Conservation (phyloP, 2,113 vertebrate genomes). For the Hippolais icterina region DNA sequence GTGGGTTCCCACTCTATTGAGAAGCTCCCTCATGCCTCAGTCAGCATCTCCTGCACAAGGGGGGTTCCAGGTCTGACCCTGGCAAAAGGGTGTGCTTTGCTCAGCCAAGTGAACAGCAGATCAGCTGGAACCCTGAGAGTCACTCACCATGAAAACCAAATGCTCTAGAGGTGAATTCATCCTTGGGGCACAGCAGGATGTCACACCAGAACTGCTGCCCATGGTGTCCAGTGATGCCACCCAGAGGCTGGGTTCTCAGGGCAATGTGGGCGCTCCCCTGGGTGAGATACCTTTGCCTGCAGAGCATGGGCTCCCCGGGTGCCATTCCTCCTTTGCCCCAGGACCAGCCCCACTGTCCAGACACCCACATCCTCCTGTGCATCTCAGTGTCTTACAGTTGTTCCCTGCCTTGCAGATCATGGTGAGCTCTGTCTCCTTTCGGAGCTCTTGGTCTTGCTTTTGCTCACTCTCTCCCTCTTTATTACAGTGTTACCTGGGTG, state of each 20-base stretch:
- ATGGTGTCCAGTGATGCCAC: rapidly evolving
- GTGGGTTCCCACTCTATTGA: rapidly evolving
- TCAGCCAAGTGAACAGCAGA: background rate
- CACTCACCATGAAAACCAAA: background rate
- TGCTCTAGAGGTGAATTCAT: background rate
- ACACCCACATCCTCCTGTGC: background rate
- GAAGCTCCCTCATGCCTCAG: background rate
- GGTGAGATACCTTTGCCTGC: background rate
- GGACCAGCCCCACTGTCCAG: rapidly evolving
- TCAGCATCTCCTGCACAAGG: background rate
- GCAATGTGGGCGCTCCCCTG: background rate
- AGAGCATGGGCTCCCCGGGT: background rate
- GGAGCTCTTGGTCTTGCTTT: background rate
- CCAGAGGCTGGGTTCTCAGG: background rate
- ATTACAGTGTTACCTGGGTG: background rate
- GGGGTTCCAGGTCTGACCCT: background rate
- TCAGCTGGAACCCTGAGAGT: background rate
- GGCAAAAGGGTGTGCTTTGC: background rate
- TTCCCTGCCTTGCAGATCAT: background rate
- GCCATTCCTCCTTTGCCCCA: background rate
- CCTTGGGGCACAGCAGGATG: rapidly evolving
- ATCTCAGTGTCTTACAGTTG: background rate
- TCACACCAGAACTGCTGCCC: background rate
- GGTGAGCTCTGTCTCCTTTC: background rate
- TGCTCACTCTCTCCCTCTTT: background rate